A percentile compares a stretch with the other conserved stretches of the same genome.
Conservation (phyloP, 1,140 invertebrate species). For the Aporrectodea caliginosa region DNA sequence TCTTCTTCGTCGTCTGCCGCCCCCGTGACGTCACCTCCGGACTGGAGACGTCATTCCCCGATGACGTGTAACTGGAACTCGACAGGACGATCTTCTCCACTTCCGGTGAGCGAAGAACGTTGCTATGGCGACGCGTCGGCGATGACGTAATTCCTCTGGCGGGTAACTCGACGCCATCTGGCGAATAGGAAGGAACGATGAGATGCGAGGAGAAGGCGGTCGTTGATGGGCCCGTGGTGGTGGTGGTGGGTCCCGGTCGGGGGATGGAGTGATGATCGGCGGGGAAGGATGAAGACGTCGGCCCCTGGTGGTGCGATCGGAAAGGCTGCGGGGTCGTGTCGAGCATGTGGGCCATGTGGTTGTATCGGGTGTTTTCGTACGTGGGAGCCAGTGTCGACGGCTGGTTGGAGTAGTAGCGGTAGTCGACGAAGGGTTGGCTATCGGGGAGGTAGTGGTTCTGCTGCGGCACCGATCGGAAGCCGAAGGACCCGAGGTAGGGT, state of each 20-base stretch:
- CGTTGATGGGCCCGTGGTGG: background rate
- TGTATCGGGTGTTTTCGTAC: too few relatives aligned
- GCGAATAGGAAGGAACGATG: background rate
- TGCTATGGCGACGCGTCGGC: background rate
- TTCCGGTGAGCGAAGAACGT: too few relatives aligned
- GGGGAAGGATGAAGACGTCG: background rate
- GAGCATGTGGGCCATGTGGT: too few relatives aligned
- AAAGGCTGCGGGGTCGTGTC: too few relatives aligned
- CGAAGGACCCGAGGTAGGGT: background rate
- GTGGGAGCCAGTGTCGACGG: background rate
- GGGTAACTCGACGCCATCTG: background rate
- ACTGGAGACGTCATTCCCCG: too few relatives aligned
- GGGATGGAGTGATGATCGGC: background rate
- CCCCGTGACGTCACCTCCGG: too few relatives aligned
- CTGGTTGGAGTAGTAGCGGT: background rate
- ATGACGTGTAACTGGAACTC: too few relatives aligned
- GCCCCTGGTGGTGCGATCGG: too few relatives aligned
- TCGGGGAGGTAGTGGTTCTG: background rate
- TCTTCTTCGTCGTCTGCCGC: constrained; percentile 30
- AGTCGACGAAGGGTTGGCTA: background rate
- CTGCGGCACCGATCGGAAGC: background rate
- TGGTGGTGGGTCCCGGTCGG: background rate
- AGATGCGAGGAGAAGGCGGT: background rate
- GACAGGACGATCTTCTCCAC: too few relatives aligned
- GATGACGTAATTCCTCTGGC: background rate